Percentiles rank a stretch among this genome's conserved stretches.
phyloP scores from a whole-genome alignment of 2,113 vertebrate species.

The Leptocoma aspasia region DNA sequence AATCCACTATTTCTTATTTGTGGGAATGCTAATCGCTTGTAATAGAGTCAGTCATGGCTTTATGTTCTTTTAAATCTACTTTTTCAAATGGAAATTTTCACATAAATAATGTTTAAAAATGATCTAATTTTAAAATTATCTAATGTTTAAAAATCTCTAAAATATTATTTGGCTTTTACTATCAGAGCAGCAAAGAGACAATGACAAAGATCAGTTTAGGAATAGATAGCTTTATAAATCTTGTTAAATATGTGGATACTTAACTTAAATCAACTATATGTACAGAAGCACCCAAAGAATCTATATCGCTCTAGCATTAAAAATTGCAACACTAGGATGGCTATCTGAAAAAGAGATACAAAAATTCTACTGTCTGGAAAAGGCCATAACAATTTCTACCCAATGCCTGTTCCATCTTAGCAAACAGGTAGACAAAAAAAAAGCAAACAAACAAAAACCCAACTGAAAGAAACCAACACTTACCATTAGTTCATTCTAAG shows the following conservation, averaged over 20 bases:
- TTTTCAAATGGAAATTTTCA: not conserved
- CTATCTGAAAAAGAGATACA: not conserved
- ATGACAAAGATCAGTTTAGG: not conserved
- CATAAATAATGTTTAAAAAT: not conserved
- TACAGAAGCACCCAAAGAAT: not conserved
- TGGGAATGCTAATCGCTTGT: not conserved
- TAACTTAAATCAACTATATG: not conserved
- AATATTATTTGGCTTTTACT: not conserved
- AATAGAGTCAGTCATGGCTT: not conserved
- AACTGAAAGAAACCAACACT: not conserved
- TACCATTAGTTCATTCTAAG: not conserved
- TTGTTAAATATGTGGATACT: not conserved
- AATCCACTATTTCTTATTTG: not conserved
- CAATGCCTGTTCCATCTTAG: not conserved
- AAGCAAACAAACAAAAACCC: not conserved
- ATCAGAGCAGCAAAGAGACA: not conserved
- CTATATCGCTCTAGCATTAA: not conserved
- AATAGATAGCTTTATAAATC: not conserved
- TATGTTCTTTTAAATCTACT: not conserved
- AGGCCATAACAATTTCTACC: not conserved
- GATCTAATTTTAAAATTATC: no score
- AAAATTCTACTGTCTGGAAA: not conserved
- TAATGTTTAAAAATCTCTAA: not conserved
- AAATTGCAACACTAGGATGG: not conserved
- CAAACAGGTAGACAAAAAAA: not conserved